Conservation (phyloP, 2,888 invertebrate genomes). For the Cosmorhoe ocellata region DNA sequence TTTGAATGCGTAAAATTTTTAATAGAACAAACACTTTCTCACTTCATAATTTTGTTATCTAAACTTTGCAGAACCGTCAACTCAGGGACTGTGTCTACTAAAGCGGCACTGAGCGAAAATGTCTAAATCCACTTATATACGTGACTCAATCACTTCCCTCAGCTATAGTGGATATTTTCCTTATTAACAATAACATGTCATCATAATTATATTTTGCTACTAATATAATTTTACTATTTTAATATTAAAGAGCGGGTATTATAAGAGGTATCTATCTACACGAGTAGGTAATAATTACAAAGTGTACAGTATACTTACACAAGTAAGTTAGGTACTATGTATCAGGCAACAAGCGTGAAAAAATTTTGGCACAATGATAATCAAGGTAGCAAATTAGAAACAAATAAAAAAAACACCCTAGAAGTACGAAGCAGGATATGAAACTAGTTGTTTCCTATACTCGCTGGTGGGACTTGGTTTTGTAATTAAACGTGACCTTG, state of each 20-base stretch:
- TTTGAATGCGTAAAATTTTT: constrained; percentile 1
- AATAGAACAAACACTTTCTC: constrained; percentile 2
- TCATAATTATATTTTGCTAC: background rate
- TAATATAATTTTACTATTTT: background rate
- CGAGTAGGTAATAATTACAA: too few relatives aligned
- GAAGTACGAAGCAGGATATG: background rate
- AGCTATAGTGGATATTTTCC: background rate
- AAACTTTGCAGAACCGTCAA: background rate
- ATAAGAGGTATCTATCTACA: too few relatives aligned
- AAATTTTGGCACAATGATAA: constrained; percentile 43
- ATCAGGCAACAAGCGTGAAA: constrained; percentile 33
- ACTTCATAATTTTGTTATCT: constrained; percentile 5
- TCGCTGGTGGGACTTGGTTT: constrained; percentile 2
- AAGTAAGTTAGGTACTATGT: constrained; percentile 2
- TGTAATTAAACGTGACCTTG: constrained; percentile 5
- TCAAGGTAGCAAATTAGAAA: background rate
- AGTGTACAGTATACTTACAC: background rate
- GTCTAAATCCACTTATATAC: background rate
- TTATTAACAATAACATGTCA: constrained; percentile 2
- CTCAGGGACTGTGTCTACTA: background rate
- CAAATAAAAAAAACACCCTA: constrained; percentile 1
- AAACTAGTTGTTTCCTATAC: background rate
- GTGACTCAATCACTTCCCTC: background rate
- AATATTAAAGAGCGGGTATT: too few relatives aligned
- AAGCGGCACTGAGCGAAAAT: background rate